Base-by-base conservation (phyloP, 2,113 vertebrate species). In the Xiphophorus hellerii region DNA sequence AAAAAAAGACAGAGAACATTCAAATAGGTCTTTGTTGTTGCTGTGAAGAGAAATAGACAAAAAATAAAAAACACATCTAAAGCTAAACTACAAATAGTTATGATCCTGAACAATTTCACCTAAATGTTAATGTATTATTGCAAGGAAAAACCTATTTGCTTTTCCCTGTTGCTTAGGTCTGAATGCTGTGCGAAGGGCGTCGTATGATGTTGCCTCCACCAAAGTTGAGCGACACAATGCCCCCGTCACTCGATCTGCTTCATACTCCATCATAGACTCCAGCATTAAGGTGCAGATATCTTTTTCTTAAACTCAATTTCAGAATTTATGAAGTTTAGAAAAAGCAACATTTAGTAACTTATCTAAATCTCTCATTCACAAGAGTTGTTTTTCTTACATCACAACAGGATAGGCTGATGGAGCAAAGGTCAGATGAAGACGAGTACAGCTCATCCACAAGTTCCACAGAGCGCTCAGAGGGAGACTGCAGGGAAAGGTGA, bases 361-460 rank as follows among this genome's bases (percentile, higher is more conserved):
- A 54, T 54, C 7, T n/a, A 54, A 54, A 7, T 25, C 42, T 58
- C 22, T 0, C 0, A 31, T 33, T 77, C 25, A 67, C 11, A 60
- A 7, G 30, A 15, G 1, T 66, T 31, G 3, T 13, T 29, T 51
- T 65, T 76, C 44, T 48, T 85, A 51, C 48, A 5, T 77, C 73
- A 58, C 54, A 83, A 71, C 84, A 89, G 72, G 89, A 89, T 60
- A 90, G 84, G 58, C 30, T 83, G 71, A 68, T 39, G 20, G 85
- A 72, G 74, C 92, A 79, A 77, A 90, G 71, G 12, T 96, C 96
- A 61, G 96, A 97, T 37, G 94, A 95, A 69, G 96, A 97, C 30
- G 97, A 98, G 54, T 92, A 94, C 75, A 96, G 93, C 87, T 98
- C 97, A 69, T 99, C 98, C 69, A 95, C 97, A 81, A 97, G 97